phyloP scores from a whole-genome alignment of 2,797 vertebrate species.

The Gadopsis bispinosus region DNA sequence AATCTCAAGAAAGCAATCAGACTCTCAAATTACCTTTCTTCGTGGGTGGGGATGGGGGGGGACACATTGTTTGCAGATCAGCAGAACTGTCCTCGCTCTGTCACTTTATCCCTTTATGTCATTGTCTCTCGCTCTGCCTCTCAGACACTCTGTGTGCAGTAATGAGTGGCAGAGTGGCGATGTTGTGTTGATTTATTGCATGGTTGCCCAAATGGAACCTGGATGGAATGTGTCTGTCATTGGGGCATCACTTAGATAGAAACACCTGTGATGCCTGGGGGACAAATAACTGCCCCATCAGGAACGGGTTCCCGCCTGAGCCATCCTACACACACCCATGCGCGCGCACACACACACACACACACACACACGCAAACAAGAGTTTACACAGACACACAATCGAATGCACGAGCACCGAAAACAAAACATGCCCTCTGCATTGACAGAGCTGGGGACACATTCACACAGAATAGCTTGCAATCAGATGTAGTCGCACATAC shows the following conservation, averaged over 20 bases:
- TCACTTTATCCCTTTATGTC: conserved; percentile 67
- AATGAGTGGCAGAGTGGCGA: conserved; percentile 80
- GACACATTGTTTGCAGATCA: conserved; percentile 70
- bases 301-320: conserved; percentile 55
- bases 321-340: conserved; percentile 17
- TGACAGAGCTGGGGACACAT: conserved; percentile 12
- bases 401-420: not conserved
- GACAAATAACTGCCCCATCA: conserved; percentile 72
- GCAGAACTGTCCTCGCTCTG: conserved; percentile 58
- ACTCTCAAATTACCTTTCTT: conserved; percentile 79
- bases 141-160: conserved; percentile 55
- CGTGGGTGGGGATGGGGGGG: not conserved
- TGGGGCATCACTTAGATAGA: conserved; percentile 76
- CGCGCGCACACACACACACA: not conserved
- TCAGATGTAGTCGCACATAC: not conserved
- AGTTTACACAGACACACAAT: conserved; percentile 6
- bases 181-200: conserved; percentile 85
- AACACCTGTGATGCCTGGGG: conserved; percentile 78
- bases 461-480: not conserved
- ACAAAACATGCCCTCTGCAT: conserved; percentile 5
- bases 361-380: not conserved
- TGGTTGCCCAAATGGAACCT: conserved; percentile 77
- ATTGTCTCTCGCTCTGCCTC: conserved; percentile 24
- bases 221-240: conserved; percentile 80
- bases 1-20: conserved; percentile 80